Conservation (phyloP, 2,113 vertebrate genomes). For the Pleuronectes platessa region DNA sequence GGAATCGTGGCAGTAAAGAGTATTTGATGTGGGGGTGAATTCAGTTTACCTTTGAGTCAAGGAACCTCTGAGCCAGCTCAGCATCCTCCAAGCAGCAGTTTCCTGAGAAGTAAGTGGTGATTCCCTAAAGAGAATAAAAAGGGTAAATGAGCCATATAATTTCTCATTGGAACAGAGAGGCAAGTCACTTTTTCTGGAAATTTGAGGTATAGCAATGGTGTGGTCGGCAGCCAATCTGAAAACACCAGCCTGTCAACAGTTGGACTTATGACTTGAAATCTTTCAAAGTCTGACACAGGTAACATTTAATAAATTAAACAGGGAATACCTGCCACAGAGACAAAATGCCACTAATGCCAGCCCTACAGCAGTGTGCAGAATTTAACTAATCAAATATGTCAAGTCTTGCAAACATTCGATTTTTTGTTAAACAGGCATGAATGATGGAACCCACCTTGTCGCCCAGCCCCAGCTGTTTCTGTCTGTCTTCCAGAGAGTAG, state of each 20-base stretch:
- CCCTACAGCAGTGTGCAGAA: not conserved
- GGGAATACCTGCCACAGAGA: not conserved
- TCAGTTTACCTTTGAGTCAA: slow-evolving; percentile 87
- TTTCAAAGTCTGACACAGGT: not conserved
- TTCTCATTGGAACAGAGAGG: not conserved
- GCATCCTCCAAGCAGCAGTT: slow-evolving; percentile 90
- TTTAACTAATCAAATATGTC: not conserved
- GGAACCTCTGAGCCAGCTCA: slow-evolving; percentile 89
- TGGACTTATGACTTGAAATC: not conserved
- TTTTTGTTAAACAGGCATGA: not conserved
- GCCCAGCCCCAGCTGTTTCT: slow-evolving; percentile 89
- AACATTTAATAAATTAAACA: not conserved
- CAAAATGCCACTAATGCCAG: not conserved
- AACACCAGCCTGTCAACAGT: not conserved
- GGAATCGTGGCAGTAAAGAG: not conserved
- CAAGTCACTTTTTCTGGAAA: not conserved
- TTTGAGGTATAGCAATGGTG: not conserved
- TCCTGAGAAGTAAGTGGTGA: slow-evolving; percentile 92
- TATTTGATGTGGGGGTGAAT: no score
- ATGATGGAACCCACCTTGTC: slow-evolving; percentile 79
- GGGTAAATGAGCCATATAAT: not conserved
- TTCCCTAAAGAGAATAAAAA: slow-evolving; percentile 78
- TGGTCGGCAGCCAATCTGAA: not conserved
- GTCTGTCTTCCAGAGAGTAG: slow-evolving; percentile 87
- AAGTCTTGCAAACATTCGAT: not conserved